Base-by-base conservation (phyloP, 2,113 vertebrate species). In the Albula goreensis region DNA sequence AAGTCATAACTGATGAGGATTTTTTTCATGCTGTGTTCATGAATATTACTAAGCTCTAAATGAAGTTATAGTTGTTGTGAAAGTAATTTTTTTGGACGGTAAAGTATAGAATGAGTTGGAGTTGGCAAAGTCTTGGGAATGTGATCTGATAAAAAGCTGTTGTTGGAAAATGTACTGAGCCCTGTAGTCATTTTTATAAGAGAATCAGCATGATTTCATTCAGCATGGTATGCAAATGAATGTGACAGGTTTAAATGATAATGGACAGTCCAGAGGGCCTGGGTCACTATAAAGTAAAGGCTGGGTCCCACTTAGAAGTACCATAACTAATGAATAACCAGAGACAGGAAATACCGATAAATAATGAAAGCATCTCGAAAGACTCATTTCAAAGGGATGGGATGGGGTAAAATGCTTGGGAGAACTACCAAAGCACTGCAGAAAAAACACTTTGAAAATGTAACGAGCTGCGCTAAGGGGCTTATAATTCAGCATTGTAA, bases 401-500 rank as follows among this genome's bases (percentile, higher is more conserved):
- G 87, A 86, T 89, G 82, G 78, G 31, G 84, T 77, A 87, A 82
- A 86, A 88, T 81, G 85, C 87, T 77, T 15, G 87, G 82, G 66
- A 78, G 87, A 85, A 84, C 83, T 78, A 83, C 52, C 41, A 87
- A 85, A 86, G 83, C 56, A 70, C 78, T 19, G 83, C 63, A 87
- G 60, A 90, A 91, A 85, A 83, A 90, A 78, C 89, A 84, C 89
- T 92, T 89, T 74, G 1, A 89, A 85, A 83, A 87, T 88, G 85
- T 89, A 89, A 90, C 91, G 84, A 88, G 89, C 88, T 90, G 83
- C 80, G 87, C 81, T 88, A 51, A 2, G 85, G 83, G 87, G 88
- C 82, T 89, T 89, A 91, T 90, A 86, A 89, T 88, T 88, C 86
- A 89, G 78, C 89, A 87, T 88, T 74, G 85, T 87, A 50, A 91